Percentiles rank a stretch among this genome's conserved stretches.
phyloP scores from a whole-genome alignment of 2,113 vertebrate species.

The Malaclemys terrapin region DNA sequence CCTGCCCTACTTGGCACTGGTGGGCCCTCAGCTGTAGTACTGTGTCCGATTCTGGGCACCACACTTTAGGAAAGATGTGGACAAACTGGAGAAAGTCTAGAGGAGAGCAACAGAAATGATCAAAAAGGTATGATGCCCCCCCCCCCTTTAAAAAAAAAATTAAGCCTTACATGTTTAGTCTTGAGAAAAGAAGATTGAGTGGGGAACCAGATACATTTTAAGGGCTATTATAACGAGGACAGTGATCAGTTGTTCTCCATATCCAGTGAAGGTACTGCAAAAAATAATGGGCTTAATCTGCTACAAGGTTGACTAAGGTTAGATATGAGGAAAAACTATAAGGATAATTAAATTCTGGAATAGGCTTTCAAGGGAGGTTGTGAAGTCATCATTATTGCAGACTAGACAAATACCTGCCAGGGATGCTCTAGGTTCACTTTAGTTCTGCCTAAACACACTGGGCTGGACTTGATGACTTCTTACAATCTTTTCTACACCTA shows the following conservation, averaged over 20 bases:
- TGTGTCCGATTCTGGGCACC: not conserved
- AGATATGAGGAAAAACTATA: not conserved
- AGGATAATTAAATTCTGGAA: not conserved
- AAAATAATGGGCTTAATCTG: not conserved
- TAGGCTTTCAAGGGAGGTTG: not conserved
- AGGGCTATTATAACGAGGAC: not conserved
- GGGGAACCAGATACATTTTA: not conserved
- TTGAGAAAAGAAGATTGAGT: not conserved
- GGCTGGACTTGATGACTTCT: not conserved
- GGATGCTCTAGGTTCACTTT: not conserved
- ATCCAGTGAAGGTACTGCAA: not conserved
- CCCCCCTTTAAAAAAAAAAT: accelerated
- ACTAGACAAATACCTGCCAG: not conserved
- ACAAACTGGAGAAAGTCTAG: no score
- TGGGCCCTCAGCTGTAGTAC: not conserved
- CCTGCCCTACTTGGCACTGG: not conserved
- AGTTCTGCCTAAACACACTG: not conserved
- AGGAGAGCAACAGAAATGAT: not conserved
- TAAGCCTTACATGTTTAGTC: not conserved
- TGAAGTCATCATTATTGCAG: not conserved
- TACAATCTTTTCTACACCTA: not conserved
- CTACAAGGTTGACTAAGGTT: not conserved
- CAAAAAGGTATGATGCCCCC: not conserved
- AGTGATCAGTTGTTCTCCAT: not conserved
- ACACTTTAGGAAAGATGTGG: not conserved